A percentile compares a stretch with the other conserved stretches of the same genome.
These are phyloP conservation scores for Meloidogyne exigua DNA, from an alignment of 1,140 invertebrate genomes.

Conservation along the genomic window DNA sequence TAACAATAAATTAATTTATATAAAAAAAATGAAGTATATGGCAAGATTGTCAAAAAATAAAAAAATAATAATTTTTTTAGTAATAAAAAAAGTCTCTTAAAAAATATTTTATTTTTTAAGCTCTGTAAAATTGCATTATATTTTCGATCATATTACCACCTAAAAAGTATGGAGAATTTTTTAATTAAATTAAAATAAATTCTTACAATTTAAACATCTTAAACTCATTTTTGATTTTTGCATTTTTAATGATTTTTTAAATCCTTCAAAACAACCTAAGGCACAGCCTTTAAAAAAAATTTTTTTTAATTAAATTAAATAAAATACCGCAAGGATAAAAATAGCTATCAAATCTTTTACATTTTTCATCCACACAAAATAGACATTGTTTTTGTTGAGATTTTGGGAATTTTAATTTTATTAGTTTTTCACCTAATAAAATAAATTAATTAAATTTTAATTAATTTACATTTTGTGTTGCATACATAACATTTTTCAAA, in stretches of 20 bases:
- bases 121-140: neutral
- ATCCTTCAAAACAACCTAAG: conserved; percentile 14
- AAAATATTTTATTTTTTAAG: neutral
- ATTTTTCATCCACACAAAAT: neutral
- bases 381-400: conserved; percentile 1
- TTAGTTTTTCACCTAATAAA: conserved; percentile 12
- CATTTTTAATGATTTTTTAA: neutral
- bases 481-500: conserved; percentile 12
- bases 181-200: neutral
- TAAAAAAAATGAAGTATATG: neutral
- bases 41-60: neutral
- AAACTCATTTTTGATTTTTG: conserved; percentile 17
- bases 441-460: neutral
- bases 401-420: neutral
- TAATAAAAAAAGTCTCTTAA: neutral
- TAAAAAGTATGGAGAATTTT: neutral
- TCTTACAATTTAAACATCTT: conserved; percentile 8
- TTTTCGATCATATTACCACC: conserved; percentile 6
- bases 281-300: conserved; percentile 7
- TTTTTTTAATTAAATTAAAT: neutral
- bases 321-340: conserved; percentile 14
- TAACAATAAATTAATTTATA: neutral
- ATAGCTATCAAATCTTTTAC: conserved; percentile 9
- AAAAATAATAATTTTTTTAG: conserved; percentile 3
- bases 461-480: conserved; percentile 16